Evolutionary conservation across 2,888 invertebrate species (phyloP).

Genomic region (Gastracanthus pulcherrimus): DNA sequence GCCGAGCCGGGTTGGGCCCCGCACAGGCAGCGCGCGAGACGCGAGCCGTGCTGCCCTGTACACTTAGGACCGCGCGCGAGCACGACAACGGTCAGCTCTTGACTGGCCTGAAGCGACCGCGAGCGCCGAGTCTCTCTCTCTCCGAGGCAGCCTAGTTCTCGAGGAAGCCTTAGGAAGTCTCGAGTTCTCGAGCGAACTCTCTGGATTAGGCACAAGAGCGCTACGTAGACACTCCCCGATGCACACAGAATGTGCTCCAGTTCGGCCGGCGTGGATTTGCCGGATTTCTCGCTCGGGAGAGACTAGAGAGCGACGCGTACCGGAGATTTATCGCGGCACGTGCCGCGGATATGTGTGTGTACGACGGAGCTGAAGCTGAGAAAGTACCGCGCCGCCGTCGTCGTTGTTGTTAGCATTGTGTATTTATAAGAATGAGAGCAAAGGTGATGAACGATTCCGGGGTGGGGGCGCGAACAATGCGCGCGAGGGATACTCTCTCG

Average conservation of each 20-base stretch:
- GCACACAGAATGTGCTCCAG: slow-evolving; percentile 9
- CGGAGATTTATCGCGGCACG: background rate
- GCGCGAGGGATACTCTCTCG: background rate
- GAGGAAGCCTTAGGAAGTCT: background rate
- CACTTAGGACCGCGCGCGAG: background rate
- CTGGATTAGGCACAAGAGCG: background rate
- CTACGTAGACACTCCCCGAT: background rate
- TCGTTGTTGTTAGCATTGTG: background rate
- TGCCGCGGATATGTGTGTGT: background rate
- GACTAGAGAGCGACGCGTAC: background rate
- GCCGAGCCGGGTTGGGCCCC: too few relatives aligned
- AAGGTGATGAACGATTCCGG: background rate
- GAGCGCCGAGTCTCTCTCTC: background rate
- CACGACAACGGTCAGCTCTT: background rate
- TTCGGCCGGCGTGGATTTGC: background rate
- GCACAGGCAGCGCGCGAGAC: too few relatives aligned
- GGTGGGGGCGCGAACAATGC: too few relatives aligned
- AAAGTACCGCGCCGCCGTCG: too few relatives aligned
- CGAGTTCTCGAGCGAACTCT: background rate
- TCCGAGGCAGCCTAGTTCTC: background rate
- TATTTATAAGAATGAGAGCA: too few relatives aligned
- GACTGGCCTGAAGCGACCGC: background rate
- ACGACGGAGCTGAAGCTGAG: too few relatives aligned
- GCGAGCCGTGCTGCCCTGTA: too few relatives aligned
- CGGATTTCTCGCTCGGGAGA: background rate